Evolutionary conservation across 2,797 vertebrate genomes (phyloP).

Genomic region (Muraenolepis orangiensis): DNA sequence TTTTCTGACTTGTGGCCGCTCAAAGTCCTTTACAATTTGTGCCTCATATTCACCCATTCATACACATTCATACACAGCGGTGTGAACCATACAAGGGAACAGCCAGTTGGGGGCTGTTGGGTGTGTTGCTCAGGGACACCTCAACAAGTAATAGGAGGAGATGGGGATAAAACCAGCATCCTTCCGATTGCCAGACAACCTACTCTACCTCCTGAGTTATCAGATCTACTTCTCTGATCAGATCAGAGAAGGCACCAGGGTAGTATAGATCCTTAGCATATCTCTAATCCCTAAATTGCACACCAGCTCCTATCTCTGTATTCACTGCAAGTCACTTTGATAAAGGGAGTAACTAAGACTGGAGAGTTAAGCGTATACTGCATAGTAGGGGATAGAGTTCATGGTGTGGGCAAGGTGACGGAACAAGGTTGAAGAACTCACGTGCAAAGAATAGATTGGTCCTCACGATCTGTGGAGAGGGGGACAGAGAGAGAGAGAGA

Average conservation of each 20-base stretch:
- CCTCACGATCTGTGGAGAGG: slow-evolving; percentile 71
- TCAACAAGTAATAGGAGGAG: neutral
- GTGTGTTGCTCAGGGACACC: neutral
- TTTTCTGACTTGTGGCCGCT: neutral
- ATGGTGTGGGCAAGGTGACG: neutral
- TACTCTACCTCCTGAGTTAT: no score
- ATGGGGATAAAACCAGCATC: neutral
- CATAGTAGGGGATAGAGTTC: neutral
- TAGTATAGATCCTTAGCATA: neutral
- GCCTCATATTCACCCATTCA: neutral
- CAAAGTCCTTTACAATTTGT: neutral
- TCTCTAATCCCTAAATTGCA: neutral
- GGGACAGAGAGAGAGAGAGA: slow-evolving; percentile 35
- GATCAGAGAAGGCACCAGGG: no score
- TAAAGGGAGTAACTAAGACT: no score
- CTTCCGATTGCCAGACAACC: no score
- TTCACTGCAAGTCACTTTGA: neutral
- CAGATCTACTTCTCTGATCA: no score
- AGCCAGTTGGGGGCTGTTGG: no score
- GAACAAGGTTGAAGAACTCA: slow-evolving; percentile 50
- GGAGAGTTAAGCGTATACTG: neutral
- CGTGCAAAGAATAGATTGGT: slow-evolving; percentile 80
- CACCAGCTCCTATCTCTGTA: neutral
- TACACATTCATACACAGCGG: neutral
- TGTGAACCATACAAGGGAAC: no score